Base-by-base conservation (phyloP, 92 coral and sea anemone genomes). In the Siderastrea radians region DNA sequence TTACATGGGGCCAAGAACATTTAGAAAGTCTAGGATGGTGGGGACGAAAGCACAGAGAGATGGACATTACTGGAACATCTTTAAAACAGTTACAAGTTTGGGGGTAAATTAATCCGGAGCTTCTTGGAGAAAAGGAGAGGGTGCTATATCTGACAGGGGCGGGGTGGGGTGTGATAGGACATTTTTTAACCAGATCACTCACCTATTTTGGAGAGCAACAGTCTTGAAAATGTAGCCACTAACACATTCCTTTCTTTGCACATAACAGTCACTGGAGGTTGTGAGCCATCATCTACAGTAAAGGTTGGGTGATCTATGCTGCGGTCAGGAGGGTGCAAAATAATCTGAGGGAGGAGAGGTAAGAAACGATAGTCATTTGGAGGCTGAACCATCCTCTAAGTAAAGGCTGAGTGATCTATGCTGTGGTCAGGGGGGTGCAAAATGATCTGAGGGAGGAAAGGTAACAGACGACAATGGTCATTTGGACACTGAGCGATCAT, bases 181-280 rank as follows among this genome's bases (percentile, higher is more conserved):
- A 26, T 26, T 26, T 26, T 26, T 7, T 2, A 51, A n/a, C 6
- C 6, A 12, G 6, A 19, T 0, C 14, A 72, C 96, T 46, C 72
- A 95, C 99, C 99, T 69, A 97, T 97, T 77, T 94, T 94, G 16
- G 89, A 58, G 62, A 97, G 98, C 54, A 97, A 75, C n/a, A 95
- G 74, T 66, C 95, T 89, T 17, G 98, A 91, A 87, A 95, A 97
- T 0, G 99, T 97, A 26, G 99, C 98, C 19, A 95, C 98, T 68
- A 97, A 70, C 26, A 95, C 83, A 49, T 91, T 94, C 66, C 98
- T 84, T 13, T 97, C 96, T 74, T 90, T 82, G 49, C 98, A 95
- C 92, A 92, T 91, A 7, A 97, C 51, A 6, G 91, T 78, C 7
- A 97, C 87, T 45, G 97, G 96, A 11, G 96, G 79, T 84, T 95